These are phyloP conservation scores for Lanius ludovicianus DNA, from an alignment of 2,113 vertebrate species.

Conservation along the genomic window DNA sequence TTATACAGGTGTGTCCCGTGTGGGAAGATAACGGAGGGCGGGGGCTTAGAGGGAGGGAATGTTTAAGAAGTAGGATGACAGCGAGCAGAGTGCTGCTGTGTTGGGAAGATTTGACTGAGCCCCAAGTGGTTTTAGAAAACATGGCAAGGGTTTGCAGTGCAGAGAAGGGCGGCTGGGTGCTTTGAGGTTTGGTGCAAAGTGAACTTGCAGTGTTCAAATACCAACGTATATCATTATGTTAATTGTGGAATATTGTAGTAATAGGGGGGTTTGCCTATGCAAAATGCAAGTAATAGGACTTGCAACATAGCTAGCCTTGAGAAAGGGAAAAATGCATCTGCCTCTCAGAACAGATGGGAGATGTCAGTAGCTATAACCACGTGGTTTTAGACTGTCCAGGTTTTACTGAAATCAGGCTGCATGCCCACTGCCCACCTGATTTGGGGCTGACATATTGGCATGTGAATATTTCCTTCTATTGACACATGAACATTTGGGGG, in stretches of 20 bases:
- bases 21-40: background rate
- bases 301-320: background rate
- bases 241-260: background rate
- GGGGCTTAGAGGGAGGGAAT: background rate
- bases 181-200: background rate
- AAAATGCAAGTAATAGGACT: background rate
- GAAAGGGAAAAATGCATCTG: background rate
- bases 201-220: background rate
- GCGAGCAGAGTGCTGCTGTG: background rate
- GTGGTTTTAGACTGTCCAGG: background rate
- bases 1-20: conserved; percentile 13
- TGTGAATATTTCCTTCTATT: background rate
- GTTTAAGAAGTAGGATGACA: background rate
- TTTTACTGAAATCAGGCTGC: background rate
- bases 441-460: background rate
- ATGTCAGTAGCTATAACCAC: background rate
- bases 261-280: background rate
- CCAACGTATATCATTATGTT: background rate
- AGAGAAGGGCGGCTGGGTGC: background rate
- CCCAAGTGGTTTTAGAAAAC: background rate
- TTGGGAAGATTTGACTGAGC: background rate
- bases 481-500: background rate
- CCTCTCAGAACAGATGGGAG: background rate
- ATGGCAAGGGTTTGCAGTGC: background rate
- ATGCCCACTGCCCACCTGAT: background rate